These are phyloP conservation scores for Hypomecis atomaria DNA, from an alignment of 2,888 invertebrate genomes.

Conservation along the genomic window DNA sequence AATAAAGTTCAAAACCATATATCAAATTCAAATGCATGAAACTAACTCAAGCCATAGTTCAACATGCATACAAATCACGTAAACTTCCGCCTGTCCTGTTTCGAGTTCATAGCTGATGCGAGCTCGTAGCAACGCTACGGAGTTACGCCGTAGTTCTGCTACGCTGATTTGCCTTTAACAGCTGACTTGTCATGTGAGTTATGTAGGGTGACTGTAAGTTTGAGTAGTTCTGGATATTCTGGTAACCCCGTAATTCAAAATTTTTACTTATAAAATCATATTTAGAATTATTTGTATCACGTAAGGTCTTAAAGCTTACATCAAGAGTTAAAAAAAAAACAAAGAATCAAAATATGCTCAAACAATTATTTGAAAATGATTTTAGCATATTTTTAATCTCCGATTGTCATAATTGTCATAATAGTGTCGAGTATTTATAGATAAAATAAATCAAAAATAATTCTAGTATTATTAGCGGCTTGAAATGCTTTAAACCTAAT, in stretches of 20 bases:
- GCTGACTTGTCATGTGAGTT: conserved; percentile 30
- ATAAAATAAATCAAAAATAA: too few relatives aligned
- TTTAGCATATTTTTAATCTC: too few relatives aligned
- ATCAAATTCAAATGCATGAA: conserved; percentile 8
- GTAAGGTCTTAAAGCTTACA: too few relatives aligned
- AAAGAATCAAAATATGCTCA: too few relatives aligned
- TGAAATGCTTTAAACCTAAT: too few relatives aligned
- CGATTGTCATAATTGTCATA: too few relatives aligned
- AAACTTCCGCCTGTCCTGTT: conserved; percentile 19
- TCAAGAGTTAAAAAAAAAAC: too few relatives aligned
- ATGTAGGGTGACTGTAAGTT: conserved; percentile 30
- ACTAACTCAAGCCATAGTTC: conserved; percentile 15
- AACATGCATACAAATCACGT: conserved; percentile 18
- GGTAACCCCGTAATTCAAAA: background rate
- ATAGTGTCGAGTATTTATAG: too few relatives aligned
- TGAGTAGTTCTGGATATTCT: background rate
- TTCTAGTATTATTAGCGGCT: too few relatives aligned
- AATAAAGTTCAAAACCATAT: conserved; percentile 4
- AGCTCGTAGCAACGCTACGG: conserved; percentile 10
- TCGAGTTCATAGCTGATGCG: conserved; percentile 9
- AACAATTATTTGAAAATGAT: too few relatives aligned
- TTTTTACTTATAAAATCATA: too few relatives aligned
- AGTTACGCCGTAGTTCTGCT: conserved; percentile 34
- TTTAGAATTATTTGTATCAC: too few relatives aligned
- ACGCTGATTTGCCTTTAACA: conserved; percentile 40